phyloP scores from a whole-genome alignment of 1,140 invertebrate species.

The Heliconius himera region DNA sequence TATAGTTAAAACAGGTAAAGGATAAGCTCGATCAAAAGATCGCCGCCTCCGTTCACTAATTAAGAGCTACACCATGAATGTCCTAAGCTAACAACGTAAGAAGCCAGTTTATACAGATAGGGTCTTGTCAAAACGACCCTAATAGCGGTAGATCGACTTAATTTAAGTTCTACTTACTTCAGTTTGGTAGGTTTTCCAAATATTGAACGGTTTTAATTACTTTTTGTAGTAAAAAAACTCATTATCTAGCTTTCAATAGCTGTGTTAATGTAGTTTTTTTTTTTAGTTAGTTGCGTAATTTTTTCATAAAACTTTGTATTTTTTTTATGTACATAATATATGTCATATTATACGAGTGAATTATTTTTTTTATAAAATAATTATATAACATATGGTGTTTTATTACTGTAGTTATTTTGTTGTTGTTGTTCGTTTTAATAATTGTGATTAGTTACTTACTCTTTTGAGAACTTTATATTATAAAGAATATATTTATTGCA shows the following conservation, averaged over 20 bases:
- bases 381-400: too few species aligned
- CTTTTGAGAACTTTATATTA: too few species aligned
- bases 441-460: too few species aligned
- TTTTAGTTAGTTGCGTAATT: not conserved
- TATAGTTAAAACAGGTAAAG: not conserved
- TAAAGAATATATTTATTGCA: too few species aligned
- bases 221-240: not conserved
- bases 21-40: not conserved
- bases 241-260: not conserved
- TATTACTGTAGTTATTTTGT: too few species aligned
- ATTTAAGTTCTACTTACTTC: not conserved
- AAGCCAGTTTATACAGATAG: conserved; percentile 10
- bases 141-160: not conserved
- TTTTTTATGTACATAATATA: too few species aligned
- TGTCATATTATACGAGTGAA: too few species aligned
- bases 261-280: not conserved
- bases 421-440: too few species aligned
- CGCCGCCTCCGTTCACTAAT: conserved; percentile 1
- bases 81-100: conserved; percentile 12
- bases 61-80: conserved; percentile 10
- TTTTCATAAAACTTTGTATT: too few species aligned
- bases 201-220: not conserved
- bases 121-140: conserved; percentile 9
- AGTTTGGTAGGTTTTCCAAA: not conserved
- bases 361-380: too few species aligned